These are phyloP conservation scores for Epizoanthus fatuus DNA, from an alignment of 92 coral and sea anemone species.

Conservation along the genomic window DNA sequence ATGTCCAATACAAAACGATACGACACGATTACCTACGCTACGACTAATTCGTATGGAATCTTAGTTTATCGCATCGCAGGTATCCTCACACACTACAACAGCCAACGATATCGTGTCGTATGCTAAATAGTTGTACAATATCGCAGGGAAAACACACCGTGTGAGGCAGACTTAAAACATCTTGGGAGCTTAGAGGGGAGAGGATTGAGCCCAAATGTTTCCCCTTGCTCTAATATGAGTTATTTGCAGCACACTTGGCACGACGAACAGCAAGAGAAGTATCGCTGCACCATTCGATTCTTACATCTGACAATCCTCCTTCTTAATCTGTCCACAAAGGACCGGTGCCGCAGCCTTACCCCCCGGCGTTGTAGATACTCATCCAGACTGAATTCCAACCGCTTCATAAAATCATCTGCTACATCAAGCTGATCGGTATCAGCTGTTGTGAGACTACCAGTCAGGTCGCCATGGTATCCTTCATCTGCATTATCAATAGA, in stretches of 20 bases:
- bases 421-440: slow-evolving; percentile 4
- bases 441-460: not conserved
- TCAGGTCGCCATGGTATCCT: not conserved
- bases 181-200: too few species aligned
- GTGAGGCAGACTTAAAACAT: too few species aligned
- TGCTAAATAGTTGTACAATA: too few species aligned
- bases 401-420: slow-evolving; percentile 10
- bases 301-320: not conserved
- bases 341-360: slow-evolving; percentile 8
- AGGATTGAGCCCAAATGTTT: too few species aligned
- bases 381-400: slow-evolving; percentile 16
- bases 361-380: slow-evolving; percentile 24
- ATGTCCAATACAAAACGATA: too few species aligned
- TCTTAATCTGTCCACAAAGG: slow-evolving; percentile 4
- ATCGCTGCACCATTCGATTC: not conserved
- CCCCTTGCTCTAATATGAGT: too few species aligned
- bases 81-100: too few species aligned
- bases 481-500: not conserved
- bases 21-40: too few species aligned
- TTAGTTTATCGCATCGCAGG: too few species aligned
- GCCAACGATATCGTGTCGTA: too few species aligned
- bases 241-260: not conserved
- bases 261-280: not conserved
- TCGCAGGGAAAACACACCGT: too few species aligned
- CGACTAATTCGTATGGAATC: too few species aligned